Percentiles rank a stretch among this genome's conserved stretches.
These are phyloP conservation scores for Actinostola sp. DNA, from an alignment of 92 coral and sea anemone species.

Conservation along the genomic window DNA sequence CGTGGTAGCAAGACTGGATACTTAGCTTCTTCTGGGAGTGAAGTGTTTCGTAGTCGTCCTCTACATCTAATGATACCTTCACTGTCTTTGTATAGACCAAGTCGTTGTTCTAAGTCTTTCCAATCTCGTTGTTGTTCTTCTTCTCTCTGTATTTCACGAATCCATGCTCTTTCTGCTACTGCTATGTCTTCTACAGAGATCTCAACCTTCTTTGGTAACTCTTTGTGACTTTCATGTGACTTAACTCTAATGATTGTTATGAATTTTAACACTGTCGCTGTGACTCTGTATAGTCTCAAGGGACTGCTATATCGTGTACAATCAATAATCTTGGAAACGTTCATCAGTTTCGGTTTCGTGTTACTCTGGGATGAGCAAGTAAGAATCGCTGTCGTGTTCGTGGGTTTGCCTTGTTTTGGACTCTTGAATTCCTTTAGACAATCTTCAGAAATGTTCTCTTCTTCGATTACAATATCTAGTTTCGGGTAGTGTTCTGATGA, in stretches of 20 bases:
- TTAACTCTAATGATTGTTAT: too few relatives aligned
- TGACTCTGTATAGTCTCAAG: neutral
- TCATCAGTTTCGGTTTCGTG: neutral
- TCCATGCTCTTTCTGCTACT: neutral
- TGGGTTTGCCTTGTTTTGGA: neutral
- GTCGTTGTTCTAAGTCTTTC: slow-evolving; percentile 6
- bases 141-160: neutral
- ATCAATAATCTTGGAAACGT: too few relatives aligned
- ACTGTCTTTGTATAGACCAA: neutral
- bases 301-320: neutral
- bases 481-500: slow-evolving; percentile 4
- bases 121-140: neutral
- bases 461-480: neutral
- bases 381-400: neutral
- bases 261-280: neutral
- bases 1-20: neutral
- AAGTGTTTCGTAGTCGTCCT: slow-evolving; percentile 1
- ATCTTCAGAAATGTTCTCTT: slow-evolving; percentile 2
- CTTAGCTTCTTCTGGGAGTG: neutral
- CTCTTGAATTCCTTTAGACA: slow-evolving; percentile 12
- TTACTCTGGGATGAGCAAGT: neutral
- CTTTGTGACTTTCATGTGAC: neutral
- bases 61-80: slow-evolving; percentile 12
- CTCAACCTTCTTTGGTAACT: neutral
- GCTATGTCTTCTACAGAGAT: neutral